phyloP scores from a whole-genome alignment of 1,140 invertebrate genomes.

The Ceratina japonica region DNA sequence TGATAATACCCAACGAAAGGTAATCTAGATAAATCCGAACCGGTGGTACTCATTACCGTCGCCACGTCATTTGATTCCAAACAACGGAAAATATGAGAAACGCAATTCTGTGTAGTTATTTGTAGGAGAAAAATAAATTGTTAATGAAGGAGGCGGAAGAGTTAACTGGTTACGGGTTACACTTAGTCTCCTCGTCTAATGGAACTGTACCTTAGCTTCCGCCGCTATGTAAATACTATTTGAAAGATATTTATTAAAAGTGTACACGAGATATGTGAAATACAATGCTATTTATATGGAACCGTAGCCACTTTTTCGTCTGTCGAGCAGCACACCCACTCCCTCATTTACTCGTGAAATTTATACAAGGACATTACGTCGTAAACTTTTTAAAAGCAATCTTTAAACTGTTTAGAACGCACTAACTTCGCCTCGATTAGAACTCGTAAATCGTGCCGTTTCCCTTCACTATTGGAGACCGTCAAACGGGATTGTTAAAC shows the following conservation, averaged over 20 bases:
- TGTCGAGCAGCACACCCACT: conserved; percentile 26
- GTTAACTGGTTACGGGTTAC: conserved; percentile 43
- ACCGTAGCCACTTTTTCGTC: conserved; percentile 37
- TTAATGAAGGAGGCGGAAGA: neutral
- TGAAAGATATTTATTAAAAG: conserved; percentile 72
- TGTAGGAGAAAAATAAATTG: neutral
- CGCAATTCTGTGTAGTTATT: no score
- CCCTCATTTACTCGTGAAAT: conserved; percentile 26
- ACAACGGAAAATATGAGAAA: no score
- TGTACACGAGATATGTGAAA: conserved; percentile 69
- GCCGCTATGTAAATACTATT: conserved; percentile 67
- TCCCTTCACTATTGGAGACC: no score
- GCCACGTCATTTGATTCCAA: no score
- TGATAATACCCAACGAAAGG: neutral
- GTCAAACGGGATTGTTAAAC: no score
- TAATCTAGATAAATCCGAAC: no score
- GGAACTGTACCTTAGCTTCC: conserved; percentile 12
- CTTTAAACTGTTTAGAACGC: conserved; percentile 61
- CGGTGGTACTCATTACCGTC: no score
- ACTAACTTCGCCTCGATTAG: conserved; percentile 43
- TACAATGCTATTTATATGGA: conserved; percentile 67
- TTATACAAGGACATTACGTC: neutral
- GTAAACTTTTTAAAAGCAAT: conserved; percentile 48
- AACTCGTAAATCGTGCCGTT: conserved; percentile 40
- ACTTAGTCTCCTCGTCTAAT: conserved; percentile 32